Evolutionary conservation across 1,140 invertebrate genomes (phyloP), one percentile per base, ranked within the genome.

Genomic region (Neodiprion fabricii): DNA sequence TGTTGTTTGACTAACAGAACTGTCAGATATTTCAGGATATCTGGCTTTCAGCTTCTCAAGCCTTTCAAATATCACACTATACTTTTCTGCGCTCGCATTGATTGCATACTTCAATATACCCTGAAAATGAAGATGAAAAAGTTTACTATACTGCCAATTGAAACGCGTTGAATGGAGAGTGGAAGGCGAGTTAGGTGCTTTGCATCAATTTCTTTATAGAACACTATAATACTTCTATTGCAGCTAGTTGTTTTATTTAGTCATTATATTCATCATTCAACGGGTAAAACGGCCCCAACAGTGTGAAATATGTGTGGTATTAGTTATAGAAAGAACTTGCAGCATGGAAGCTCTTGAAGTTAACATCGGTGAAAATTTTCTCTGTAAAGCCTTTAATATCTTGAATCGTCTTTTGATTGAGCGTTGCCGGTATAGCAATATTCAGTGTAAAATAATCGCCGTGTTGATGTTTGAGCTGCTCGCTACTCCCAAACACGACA

Each of bases 371-470:
- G 50, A 74, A 75, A 1, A 72, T n/a, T 5, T 75, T 65, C 10
- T 76, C 72, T 9, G 76, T 74, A 11, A 70, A 66, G 66, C 71
- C 72, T 12, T 61, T 77, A 14, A 77, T 72, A 5, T 10, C 9
- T 28, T 74, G 40, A 23, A 74, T 49, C 9, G 23, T 50, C 21
- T 72, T 74, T 17, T 53, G 14, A n/a, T 74, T 14, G 12, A 68
- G 69, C 61, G 76, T 28, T 7, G 75, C 68, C n/a, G 72, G 77
- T 48, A 87, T 76, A 80, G 87, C 86, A 7, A 88, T 82, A 11
- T 88, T 89, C 8, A 94, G 80, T n/a, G 91, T 92, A 81, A 92
- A 94, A 14, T 93, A 92, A 76, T 91, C 86, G 68, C 92, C 92
- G 83, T 92, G 93, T 82, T 91, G 92, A 76, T 84, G 87, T 77